A percentile compares a stretch with the other conserved stretches of the same genome.
These are phyloP conservation scores for Suillia variegata DNA, from an alignment of 2,888 invertebrate species.

Conservation along the genomic window DNA sequence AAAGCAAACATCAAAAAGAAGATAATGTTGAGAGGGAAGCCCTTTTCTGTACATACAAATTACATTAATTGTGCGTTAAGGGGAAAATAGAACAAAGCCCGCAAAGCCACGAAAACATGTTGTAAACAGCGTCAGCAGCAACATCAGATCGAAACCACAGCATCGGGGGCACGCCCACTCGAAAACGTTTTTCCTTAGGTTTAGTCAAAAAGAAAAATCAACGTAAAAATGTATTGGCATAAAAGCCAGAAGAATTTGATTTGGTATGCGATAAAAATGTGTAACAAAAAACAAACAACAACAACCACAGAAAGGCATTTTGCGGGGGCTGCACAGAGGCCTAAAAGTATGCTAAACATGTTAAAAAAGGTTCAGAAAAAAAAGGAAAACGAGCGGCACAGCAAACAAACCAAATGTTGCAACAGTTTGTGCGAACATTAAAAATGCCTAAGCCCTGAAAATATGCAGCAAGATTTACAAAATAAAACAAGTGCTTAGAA, in stretches of 20 bases:
- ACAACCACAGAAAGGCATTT: no score
- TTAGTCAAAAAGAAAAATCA: slow-evolving; percentile 15
- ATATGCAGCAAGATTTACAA: background rate
- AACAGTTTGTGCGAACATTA: no score
- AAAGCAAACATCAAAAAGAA: no score
- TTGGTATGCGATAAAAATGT: background rate
- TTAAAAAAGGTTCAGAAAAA: background rate
- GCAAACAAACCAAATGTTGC: no score
- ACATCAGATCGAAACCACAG: slow-evolving; percentile 2
- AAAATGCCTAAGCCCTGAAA: background rate
- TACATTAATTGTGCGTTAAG: background rate
- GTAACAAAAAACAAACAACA: no score
- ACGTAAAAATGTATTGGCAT: background rate
- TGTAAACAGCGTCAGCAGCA: background rate
- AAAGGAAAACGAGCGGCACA: no score
- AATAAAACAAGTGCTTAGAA: no score
- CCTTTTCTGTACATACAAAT: slow-evolving; percentile 3
- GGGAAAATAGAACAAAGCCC: background rate
- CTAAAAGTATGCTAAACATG: slow-evolving; percentile 9
- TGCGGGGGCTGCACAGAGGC: background rate
- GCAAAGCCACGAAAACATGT: background rate
- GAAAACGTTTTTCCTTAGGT: slow-evolving; percentile 2
- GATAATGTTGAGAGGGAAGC: no score
- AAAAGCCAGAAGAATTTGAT: slow-evolving; percentile 4
- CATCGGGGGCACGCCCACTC: background rate